Evolutionary conservation across 2,113 vertebrate species (phyloP).

Genomic region (Merops nubicus): DNA sequence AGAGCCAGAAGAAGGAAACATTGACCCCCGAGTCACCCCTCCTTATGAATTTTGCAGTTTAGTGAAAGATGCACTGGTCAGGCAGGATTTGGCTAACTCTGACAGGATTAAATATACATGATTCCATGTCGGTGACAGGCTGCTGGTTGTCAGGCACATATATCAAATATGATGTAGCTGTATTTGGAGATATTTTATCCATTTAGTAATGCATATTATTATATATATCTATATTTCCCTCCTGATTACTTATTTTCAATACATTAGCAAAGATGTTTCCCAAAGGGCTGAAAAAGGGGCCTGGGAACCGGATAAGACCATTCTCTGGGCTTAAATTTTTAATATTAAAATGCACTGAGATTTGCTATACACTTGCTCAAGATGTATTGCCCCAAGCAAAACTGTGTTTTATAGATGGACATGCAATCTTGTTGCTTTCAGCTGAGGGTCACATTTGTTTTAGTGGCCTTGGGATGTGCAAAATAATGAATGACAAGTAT

Average conservation of each 20-base stretch:
- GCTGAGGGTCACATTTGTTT: conserved; percentile 12
- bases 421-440: conserved; percentile 55
- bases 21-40: conserved; percentile 33
- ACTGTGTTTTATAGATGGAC: conserved; percentile 80
- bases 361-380: conserved; percentile 80
- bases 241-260: conserved; percentile 43
- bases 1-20: conserved; percentile 22
- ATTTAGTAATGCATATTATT: conserved; percentile 57
- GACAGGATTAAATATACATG: conserved; percentile 56
- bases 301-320: conserved; percentile 71
- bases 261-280: conserved; percentile 45
- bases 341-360: conserved; percentile 83
- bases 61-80: conserved; percentile 61
- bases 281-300: conserved; percentile 41
- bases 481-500: background rate
- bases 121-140: conserved; percentile 45
- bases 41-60: conserved; percentile 66
- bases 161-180: conserved; percentile 15
- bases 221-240: conserved; percentile 5
- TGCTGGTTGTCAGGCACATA: conserved; percentile 24
- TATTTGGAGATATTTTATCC: conserved; percentile 50
- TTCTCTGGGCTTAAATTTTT: conserved; percentile 83
- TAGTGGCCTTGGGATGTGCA: background rate
- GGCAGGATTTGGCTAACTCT: conserved; percentile 55
- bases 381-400: conserved; percentile 85